Percentiles rank a stretch among this genome's conserved stretches.
phyloP scores from a whole-genome alignment of 2,888 invertebrate genomes.

The Spatulosminthurus flaviceps region DNA sequence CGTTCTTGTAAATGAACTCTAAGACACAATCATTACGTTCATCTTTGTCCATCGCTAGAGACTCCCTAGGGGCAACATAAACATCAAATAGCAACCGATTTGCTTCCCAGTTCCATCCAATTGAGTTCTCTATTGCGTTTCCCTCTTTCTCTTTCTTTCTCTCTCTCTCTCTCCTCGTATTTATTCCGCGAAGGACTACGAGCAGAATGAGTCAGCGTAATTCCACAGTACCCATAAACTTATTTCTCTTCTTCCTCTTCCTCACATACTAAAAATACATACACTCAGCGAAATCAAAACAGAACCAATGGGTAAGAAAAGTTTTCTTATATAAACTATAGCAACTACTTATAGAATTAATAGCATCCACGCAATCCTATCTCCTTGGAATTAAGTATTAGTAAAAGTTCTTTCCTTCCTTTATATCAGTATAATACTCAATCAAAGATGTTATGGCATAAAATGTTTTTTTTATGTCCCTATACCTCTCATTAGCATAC shows the following conservation, averaged over 20 bases:
- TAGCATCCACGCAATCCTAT: no score
- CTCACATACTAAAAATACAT: not conserved
- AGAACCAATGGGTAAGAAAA: slow-evolving; percentile 9
- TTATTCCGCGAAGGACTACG: not conserved
- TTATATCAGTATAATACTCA: no score
- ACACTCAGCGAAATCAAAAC: slow-evolving; percentile 16
- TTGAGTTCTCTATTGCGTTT: not conserved
- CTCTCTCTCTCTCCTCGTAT: no score
- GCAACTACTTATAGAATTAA: no score
- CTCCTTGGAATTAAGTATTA: no score
- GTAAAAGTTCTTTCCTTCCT: not conserved
- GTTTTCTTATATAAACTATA: not conserved
- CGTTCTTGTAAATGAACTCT: slow-evolving; percentile 38
- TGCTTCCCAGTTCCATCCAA: slow-evolving; percentile 13
- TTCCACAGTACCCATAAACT: not conserved
- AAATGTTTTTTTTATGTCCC: no score
- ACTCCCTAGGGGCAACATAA: slow-evolving; percentile 47
- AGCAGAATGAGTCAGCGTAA: not conserved
- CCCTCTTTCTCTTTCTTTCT: not conserved
- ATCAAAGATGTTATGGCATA: no score
- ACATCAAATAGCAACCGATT: slow-evolving; percentile 32
- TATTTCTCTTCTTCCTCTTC: not conserved
- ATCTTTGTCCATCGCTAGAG: slow-evolving; percentile 28
- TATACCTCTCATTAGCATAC: no score
- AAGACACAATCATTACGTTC: slow-evolving; percentile 47